Evolutionary conservation across 2,888 invertebrate genomes (phyloP), one percentile per base, ranked within the genome.

Genomic region (Gerosis bhagava): DNA sequence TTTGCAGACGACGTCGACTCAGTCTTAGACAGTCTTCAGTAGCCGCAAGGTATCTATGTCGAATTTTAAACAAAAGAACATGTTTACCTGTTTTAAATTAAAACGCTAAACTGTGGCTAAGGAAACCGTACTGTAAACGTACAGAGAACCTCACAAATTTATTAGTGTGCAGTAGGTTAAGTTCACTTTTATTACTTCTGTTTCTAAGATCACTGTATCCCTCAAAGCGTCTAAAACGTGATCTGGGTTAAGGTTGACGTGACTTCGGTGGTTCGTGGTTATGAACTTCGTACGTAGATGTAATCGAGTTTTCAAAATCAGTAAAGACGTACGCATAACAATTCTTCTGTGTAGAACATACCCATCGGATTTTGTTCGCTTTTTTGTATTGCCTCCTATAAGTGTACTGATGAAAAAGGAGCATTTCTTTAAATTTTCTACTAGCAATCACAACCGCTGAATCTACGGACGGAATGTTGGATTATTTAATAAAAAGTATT

Each of bases 381-480:
- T 71, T 78, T 3, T 57, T 54, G 54, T 87, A 84, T 34, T 86
- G 83, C 50, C 75, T 81, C 2, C 86, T 70, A 47, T 88, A 88
- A 0, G 88, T 88, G 47, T 69, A 84, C 35, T 74, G 67, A 1
- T 76, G 73, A 57, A 77, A 83, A 3, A 87, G 66, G 0, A 88
- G 67, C 68, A 88, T 82, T 49, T 84, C 79, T 53, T 77, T 86
- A 8, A 86, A 86, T 64, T 86, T 86, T 1, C 87, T 70, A 3
- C 87, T 87, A 15, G 77, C 86, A 42, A 87, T 77, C 3, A 84
- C 68, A 1, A 82, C 64, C 1, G 83, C 78, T 13, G 74, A 59
- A 25, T 82, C 84, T 86, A 65, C 11, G 56, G 62, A 19, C 6
- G 6, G 6, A 19, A 3, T 5, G 3, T 19, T 19, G 19, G 4